These are phyloP conservation scores for Aurelia sp. DNA, from an alignment of 30 jellyfish, hydroid and myxozoan genomes.

Conservation along the genomic window DNA sequence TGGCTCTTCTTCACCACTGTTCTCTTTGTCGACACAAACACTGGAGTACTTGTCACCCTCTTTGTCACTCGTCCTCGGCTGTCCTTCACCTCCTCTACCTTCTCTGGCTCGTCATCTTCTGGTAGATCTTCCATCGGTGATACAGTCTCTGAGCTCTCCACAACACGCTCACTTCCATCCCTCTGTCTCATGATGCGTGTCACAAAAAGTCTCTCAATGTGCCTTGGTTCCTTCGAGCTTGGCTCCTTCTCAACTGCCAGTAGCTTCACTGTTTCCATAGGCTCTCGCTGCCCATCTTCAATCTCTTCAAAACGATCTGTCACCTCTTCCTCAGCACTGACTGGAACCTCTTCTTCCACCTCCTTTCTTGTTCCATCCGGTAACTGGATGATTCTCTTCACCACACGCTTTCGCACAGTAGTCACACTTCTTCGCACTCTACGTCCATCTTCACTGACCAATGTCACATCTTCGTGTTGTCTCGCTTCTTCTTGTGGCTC, in stretches of 20 bases:
- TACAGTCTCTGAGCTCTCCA: constrained; percentile 81
- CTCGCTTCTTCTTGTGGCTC: constrained; percentile 10
- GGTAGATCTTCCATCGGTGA: constrained; percentile 71
- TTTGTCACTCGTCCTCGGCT: constrained; percentile 49
- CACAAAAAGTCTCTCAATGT: constrained; percentile 82
- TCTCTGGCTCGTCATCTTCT: constrained; percentile 67
- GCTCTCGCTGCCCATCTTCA: constrained; percentile 20
- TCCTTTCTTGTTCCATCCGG: constrained; percentile 87
- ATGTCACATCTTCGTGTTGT: constrained; percentile 6
- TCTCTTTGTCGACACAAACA: constrained; percentile 58
- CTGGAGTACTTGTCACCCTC: constrained; percentile 61
- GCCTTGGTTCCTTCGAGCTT: constrained; percentile 44
- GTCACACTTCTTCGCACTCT: constrained; percentile 51
- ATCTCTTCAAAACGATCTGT: constrained; percentile 7
- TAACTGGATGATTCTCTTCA: constrained; percentile 71
- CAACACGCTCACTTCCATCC: constrained; percentile 80
- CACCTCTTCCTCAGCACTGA: constrained; percentile 49
- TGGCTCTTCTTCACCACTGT: constrained; percentile 50
- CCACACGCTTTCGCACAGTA: constrained; percentile 75
- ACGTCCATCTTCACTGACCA: constrained; percentile 56
- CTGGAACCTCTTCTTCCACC: constrained; percentile 87
- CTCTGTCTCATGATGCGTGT: constrained; percentile 68
- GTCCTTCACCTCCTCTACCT: constrained; percentile 51
- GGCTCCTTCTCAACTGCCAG: constrained; percentile 23
- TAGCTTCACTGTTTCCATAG: not conserved